A percentile compares a stretch with the other conserved stretches of the same genome.
phyloP scores from a whole-genome alignment of 2,888 invertebrate species.

The Sarcophaga carnaria region DNA sequence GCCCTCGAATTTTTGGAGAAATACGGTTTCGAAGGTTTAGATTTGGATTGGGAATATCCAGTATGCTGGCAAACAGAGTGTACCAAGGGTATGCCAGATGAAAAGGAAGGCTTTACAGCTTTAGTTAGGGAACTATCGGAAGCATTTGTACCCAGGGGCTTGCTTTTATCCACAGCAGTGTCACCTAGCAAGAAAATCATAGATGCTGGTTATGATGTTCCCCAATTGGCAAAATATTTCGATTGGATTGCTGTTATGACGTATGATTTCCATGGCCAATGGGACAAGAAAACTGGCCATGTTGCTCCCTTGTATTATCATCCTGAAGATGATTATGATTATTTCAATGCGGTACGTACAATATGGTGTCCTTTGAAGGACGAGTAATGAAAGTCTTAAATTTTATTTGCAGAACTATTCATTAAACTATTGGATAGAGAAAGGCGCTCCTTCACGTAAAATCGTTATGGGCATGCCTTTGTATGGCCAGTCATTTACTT shows the following conservation, averaged over 20 bases:
- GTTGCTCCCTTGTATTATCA: conserved; percentile 93
- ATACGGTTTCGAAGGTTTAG: conserved; percentile 95
- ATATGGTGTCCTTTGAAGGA: neutral
- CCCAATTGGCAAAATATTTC: conserved; percentile 87
- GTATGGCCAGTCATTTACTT: conserved; percentile 92
- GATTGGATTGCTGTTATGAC: conserved; percentile 97
- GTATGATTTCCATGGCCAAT: conserved; percentile 95
- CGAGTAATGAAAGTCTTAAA: neutral
- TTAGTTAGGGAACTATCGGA: conserved; percentile 88
- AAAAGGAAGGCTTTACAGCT: conserved; percentile 90
- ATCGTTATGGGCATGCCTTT: conserved; percentile 94
- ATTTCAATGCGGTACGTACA: conserved; percentile 89
- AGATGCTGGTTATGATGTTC: conserved; percentile 92
- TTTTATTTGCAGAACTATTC: conserved; percentile 87
- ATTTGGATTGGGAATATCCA: conserved; percentile 97
- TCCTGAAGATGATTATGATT: conserved; percentile 90
- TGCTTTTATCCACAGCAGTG: conserved; percentile 91
- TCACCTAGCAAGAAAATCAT: conserved; percentile 94
- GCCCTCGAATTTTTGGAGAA: conserved; percentile 89
- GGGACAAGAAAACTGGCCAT: conserved; percentile 96
- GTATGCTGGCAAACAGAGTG: conserved; percentile 89
- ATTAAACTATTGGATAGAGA: conserved; percentile 93
- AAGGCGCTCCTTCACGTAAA: conserved; percentile 91
- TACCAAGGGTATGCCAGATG: conserved; percentile 91
- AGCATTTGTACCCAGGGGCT: conserved; percentile 86